Evolutionary conservation across 2,888 invertebrate genomes (phyloP), one percentile per base, ranked within the genome.

Genomic region (Ferrisia virgata): DNA sequence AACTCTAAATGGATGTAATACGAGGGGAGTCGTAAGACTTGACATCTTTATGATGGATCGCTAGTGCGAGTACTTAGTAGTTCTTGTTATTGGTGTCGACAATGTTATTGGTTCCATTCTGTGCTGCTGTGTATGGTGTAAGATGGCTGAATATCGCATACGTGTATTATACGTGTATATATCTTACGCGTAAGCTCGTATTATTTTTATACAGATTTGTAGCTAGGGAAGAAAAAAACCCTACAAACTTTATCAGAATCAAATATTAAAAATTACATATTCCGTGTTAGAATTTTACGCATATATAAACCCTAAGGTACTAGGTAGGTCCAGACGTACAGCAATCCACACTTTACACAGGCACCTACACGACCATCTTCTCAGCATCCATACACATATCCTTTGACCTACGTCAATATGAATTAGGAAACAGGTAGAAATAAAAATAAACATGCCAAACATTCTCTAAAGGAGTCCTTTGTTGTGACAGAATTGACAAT

Each of bases 1-100:
- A 81, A 81, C 81, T 81, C 81, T 81, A 81, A 81, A 81, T 81
- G 81, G 81, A 81, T 81, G 47, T 81, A 58, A 81, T 53, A 33
- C 81, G 58, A 58, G 53, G 53, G 36, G 81, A 53, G 58, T 53
- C 33, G 81, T 33, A 36, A 28, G 81, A 53, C 58, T 58, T 81
- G 81, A 81, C 81, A 39, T 81, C 81, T 81, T 81, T 81, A 81
- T 81, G 81, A 81, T 81, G 81, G 81, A 81, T 81, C 81, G 81
- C 31, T 81, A 81, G 28, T 53, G 33, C 72, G 81, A 81, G 81
- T 81, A 81, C 53, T 81, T 81, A 81, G 81, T 81, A 81, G 81
- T 58, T 81, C 53, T 81, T 81, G 81, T 81, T 81, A 81, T 81
- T 81, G 81, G 47, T 81, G 81, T 81, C 81, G 81, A 81, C 81